A percentile compares a stretch with the other conserved stretches of the same genome.
These are phyloP conservation scores for Anolis sagrei DNA, from an alignment of 2,113 vertebrate genomes.

Conservation along the genomic window DNA sequence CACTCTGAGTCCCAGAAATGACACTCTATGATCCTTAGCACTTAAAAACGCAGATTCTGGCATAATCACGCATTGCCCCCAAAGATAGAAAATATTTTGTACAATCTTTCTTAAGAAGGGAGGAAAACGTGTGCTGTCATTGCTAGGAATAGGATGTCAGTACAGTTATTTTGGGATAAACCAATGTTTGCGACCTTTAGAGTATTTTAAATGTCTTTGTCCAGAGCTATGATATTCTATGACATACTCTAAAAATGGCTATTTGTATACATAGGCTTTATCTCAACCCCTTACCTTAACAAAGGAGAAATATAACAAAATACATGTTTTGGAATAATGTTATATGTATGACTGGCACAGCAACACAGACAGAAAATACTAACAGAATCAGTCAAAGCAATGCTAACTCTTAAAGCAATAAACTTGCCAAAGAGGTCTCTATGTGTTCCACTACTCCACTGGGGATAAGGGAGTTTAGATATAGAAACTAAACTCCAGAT, in stretches of 20 bases:
- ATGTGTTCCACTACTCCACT: not conserved
- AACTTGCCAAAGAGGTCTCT: not conserved
- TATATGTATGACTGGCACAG: not conserved
- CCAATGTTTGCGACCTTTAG: too few relatives aligned
- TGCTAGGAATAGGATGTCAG: too few relatives aligned
- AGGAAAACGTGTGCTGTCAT: too few relatives aligned
- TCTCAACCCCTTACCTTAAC: not conserved
- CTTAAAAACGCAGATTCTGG: not conserved
- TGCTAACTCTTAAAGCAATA: not conserved
- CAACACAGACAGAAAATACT: not conserved
- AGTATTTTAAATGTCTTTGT: too few relatives aligned
- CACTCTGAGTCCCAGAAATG: not conserved
- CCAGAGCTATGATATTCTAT: too few relatives aligned
- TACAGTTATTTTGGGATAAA: too few relatives aligned
- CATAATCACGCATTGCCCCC: not conserved
- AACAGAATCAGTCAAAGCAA: not conserved
- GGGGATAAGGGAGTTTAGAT: not conserved
- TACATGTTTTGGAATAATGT: not conserved
- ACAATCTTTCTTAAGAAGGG: not conserved
- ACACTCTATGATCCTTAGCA: not conserved
- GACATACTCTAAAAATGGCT: too few relatives aligned
- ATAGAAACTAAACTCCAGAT: not conserved
- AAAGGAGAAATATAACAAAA: not conserved
- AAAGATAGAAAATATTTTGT: not conserved
- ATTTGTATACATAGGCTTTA: too few relatives aligned